A percentile compares a stretch with the other conserved stretches of the same genome.
Conservation (phyloP, 2,888 invertebrate species). For the Spatulosminthurus flaviceps region DNA sequence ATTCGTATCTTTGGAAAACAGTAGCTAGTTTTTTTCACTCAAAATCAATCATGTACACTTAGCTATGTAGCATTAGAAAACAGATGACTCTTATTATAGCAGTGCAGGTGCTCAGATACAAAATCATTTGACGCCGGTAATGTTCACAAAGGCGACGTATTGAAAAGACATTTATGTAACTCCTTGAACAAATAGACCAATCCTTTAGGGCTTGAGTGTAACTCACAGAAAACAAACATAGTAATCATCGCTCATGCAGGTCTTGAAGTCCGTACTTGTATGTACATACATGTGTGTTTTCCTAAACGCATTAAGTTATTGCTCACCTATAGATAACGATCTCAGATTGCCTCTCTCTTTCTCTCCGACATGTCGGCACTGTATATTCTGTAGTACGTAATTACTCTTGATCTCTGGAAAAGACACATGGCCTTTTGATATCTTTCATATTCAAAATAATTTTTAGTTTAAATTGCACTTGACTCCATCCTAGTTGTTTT, state of each 20-base stretch:
- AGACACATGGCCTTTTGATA: slow-evolving; percentile 46
- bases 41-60: neutral
- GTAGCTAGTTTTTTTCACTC: neutral
- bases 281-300: slow-evolving; percentile 23
- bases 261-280: no score
- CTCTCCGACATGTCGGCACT: slow-evolving; percentile 41
- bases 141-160: slow-evolving; percentile 21
- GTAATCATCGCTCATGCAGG: slow-evolving; percentile 43
- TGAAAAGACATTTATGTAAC: slow-evolving; percentile 30
- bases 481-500: neutral
- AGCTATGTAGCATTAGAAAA: neutral
- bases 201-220: slow-evolving; percentile 22
- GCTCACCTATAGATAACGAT: slow-evolving; percentile 13
- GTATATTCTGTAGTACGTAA: no score
- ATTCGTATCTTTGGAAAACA: neutral
- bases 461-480: neutral
- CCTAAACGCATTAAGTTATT: slow-evolving; percentile 27
- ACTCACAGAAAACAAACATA: slow-evolving; percentile 31
- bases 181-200: slow-evolving; percentile 23
- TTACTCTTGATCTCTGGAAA: slow-evolving; percentile 1
- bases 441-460: slow-evolving; percentile 20
- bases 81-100: slow-evolving; percentile 8
- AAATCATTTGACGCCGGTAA: neutral
- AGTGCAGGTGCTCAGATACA: slow-evolving; percentile 8
- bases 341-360: slow-evolving; percentile 4